phyloP scores from a whole-genome alignment of 2,113 vertebrate species.

The Etia nguti region DNA sequence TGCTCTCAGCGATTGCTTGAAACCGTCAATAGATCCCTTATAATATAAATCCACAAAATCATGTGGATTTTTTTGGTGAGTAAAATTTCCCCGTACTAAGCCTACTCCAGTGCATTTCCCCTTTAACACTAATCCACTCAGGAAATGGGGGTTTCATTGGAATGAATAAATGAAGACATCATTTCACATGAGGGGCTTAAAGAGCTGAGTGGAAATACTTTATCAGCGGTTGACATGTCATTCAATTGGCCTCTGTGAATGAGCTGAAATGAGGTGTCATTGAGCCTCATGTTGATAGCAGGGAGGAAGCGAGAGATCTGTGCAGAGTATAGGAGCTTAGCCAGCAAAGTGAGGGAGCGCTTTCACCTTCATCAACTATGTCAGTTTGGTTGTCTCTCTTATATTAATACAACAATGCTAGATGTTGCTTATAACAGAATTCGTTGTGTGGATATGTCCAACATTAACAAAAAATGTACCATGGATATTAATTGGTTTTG shows the following conservation, averaged over 20 bases:
- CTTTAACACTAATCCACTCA: constrained; percentile 55
- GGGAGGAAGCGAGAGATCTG: not conserved
- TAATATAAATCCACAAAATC: not conserved
- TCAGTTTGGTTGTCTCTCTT: not conserved
- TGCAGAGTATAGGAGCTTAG: not conserved
- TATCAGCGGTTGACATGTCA: constrained; percentile 37
- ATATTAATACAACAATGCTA: not conserved
- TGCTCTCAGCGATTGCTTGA: not conserved
- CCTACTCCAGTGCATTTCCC: constrained; percentile 9
- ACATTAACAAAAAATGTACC: not conserved
- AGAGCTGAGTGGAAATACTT: constrained; percentile 46
- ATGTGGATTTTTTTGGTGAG: not conserved
- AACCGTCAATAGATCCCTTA: not conserved
- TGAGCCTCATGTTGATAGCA: constrained; percentile 16
- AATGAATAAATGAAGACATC: constrained; percentile 38
- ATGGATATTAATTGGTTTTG: not conserved
- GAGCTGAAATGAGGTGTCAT: constrained; percentile 42
- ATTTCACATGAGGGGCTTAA: constrained; percentile 51
- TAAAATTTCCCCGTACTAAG: constrained; percentile 4
- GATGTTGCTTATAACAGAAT: not conserved
- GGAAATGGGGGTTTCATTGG: constrained; percentile 37
- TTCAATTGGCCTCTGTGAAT: constrained; percentile 49
- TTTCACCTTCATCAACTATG: constrained; percentile 17
- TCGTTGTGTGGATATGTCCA: not conserved
- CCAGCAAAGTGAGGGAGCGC: constrained; percentile 12